Conservation (phyloP, 2,888 invertebrate genomes). For the Eupithecia exiguata region DNA sequence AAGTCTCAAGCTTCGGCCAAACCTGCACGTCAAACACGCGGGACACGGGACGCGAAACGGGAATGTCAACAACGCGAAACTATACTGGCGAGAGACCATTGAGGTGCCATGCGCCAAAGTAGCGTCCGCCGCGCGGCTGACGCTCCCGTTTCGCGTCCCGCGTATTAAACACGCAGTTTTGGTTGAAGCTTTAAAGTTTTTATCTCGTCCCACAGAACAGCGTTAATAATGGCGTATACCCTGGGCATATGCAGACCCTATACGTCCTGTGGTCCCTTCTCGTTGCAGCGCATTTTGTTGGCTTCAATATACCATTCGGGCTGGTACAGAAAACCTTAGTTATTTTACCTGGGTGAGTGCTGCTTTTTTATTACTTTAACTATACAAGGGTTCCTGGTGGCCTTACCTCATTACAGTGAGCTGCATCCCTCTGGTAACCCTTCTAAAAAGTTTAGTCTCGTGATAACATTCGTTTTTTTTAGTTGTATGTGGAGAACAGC, state of each 20-base stretch:
- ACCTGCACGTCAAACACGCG: neutral
- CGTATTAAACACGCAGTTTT: neutral
- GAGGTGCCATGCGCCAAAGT: too few relatives aligned
- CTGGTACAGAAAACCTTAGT: constrained; percentile 89
- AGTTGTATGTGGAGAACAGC: too few relatives aligned
- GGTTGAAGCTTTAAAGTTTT: neutral
- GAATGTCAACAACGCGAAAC: neutral
- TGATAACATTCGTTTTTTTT: too few relatives aligned
- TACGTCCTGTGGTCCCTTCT: constrained; percentile 92
- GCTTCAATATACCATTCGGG: constrained; percentile 92
- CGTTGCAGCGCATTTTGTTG: constrained; percentile 90
- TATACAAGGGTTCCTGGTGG: neutral
- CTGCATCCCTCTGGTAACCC: too few relatives aligned
- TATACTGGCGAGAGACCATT: neutral
- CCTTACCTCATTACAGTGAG: too few relatives aligned
- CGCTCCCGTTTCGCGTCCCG: neutral
- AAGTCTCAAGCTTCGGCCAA: neutral
- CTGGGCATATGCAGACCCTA: constrained; percentile 95
- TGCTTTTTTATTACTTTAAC: neutral
- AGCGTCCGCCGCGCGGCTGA: too few relatives aligned
- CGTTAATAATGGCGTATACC: constrained; percentile 97
- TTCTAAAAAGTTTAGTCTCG: too few relatives aligned
- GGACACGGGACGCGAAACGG: neutral
- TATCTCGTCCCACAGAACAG: constrained; percentile 88
- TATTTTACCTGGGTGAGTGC: constrained; percentile 88